Evolutionary conservation across 2,113 vertebrate species (phyloP).

Genomic region (Sarotherodon lohbergeri): DNA sequence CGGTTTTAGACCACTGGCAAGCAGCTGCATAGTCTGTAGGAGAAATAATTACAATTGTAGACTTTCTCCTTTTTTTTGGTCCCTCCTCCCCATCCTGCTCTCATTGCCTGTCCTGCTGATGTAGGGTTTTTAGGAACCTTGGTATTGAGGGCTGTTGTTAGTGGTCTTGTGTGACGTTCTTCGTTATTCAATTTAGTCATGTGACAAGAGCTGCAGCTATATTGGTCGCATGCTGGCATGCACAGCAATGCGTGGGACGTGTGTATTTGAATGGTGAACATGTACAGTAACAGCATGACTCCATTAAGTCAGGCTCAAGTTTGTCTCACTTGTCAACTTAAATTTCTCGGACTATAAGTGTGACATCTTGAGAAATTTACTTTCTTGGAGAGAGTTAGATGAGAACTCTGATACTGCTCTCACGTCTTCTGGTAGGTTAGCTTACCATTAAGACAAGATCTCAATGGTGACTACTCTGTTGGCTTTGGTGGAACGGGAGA

Average conservation of each 20-base stretch:
- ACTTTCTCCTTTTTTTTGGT: conserved; percentile 10
- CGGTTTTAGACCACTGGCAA: conserved; percentile 50
- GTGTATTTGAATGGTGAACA: neutral
- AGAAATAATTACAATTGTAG: conserved; percentile 64
- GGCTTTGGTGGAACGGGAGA: neutral
- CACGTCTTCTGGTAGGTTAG: neutral
- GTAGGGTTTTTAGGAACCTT: conserved; percentile 46
- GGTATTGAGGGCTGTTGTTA: conserved; percentile 60
- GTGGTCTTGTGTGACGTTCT: conserved; percentile 62
- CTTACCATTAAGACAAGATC: neutral
- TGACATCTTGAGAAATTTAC: neutral
- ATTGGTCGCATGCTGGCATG: conserved; percentile 7
- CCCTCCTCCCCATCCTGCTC: conserved; percentile 17
- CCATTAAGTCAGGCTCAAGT: neutral
- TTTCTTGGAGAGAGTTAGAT: neutral
- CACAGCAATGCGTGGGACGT: neutral
- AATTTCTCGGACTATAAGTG: neutral
- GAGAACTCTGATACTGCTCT: neutral
- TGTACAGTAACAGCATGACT: neutral
- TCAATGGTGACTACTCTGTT: neutral
- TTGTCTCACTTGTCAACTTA: neutral
- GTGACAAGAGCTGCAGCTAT: conserved; percentile 31
- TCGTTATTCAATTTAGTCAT: conserved; percentile 47
- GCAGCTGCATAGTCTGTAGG: conserved; percentile 38
- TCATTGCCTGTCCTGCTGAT: conserved; percentile 39